These are phyloP conservation scores for Alosa sapidissima DNA, from an alignment of 2,797 vertebrate species.

Conservation along the genomic window DNA sequence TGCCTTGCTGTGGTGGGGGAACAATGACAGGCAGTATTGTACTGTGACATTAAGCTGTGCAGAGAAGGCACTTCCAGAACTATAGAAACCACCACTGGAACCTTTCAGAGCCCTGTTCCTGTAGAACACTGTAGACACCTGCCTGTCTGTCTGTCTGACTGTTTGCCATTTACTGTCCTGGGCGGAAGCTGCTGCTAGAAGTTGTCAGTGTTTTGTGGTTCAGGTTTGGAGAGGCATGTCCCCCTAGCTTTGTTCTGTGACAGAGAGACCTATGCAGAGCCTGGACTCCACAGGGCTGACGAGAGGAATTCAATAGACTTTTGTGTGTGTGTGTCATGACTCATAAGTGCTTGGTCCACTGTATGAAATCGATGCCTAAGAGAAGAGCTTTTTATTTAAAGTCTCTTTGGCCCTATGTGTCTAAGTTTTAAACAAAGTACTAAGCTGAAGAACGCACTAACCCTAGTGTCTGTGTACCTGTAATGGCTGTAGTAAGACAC, in stretches of 20 bases:
- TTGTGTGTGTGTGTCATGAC: neutral
- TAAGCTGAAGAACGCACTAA: neutral
- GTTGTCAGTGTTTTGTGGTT: neutral
- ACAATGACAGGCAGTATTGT: constrained; percentile 10
- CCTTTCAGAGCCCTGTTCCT: neutral
- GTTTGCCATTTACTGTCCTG: neutral
- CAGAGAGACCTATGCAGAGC: neutral
- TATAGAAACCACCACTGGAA: neutral
- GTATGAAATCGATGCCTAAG: neutral
- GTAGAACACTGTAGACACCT: neutral
- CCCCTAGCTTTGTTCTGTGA: neutral
- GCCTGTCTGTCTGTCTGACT: neutral
- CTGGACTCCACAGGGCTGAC: neutral
- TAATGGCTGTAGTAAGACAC: too few species aligned
- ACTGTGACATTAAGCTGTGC: neutral
- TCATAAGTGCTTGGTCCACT: neutral
- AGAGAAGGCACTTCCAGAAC: constrained; percentile 16
- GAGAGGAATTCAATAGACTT: neutral
- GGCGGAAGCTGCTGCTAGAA: neutral
- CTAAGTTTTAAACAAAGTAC: neutral
- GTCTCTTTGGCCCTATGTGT: too few species aligned
- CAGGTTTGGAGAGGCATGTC: neutral
- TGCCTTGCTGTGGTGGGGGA: neutral
- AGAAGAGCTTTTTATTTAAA: neutral
- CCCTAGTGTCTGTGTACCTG: neutral